Evolutionary conservation across 1,140 invertebrate species (phyloP).

Genomic region (Bombyx mori): DNA sequence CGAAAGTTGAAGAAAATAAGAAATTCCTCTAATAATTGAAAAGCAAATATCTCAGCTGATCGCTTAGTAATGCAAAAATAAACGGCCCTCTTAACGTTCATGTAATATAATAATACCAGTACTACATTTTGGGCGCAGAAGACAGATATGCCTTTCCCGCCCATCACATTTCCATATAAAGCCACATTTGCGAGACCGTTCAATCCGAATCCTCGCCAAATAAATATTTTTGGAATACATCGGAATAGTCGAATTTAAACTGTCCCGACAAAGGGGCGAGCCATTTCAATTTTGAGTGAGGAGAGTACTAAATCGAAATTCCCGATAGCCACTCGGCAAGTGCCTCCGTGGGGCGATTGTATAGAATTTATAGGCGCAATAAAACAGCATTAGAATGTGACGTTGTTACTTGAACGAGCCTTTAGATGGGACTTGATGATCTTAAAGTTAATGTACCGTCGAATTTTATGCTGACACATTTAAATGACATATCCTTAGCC

Average conservation of each 20-base stretch:
- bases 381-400: constrained; percentile 55
- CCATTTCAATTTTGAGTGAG: constrained; percentile 61
- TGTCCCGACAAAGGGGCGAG: constrained; percentile 42
- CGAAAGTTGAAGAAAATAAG: too few relatives aligned
- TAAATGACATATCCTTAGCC: background rate
- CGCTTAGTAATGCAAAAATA: too few relatives aligned
- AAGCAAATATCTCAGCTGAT: too few relatives aligned
- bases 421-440: constrained; percentile 2
- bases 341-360: constrained; percentile 54
- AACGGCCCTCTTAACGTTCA: too few relatives aligned
- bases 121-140: too few relatives aligned
- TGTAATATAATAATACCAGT: too few relatives aligned
- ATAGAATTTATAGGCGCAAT: constrained; percentile 59
- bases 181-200: background rate
- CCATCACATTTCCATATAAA: too few relatives aligned
- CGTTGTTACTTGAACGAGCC: constrained; percentile 11
- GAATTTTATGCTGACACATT: too few relatives aligned
- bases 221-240: constrained; percentile 21
- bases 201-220: constrained; percentile 15
- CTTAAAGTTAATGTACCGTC: background rate
- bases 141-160: too few relatives aligned
- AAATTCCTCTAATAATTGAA: too few relatives aligned
- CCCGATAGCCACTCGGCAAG: constrained; percentile 50
- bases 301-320: constrained; percentile 44
- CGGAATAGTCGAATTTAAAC: constrained; percentile 58